These are phyloP conservation scores for Papilio machaon DNA, from an alignment of 1,140 invertebrate genomes.

Conservation along the genomic window DNA sequence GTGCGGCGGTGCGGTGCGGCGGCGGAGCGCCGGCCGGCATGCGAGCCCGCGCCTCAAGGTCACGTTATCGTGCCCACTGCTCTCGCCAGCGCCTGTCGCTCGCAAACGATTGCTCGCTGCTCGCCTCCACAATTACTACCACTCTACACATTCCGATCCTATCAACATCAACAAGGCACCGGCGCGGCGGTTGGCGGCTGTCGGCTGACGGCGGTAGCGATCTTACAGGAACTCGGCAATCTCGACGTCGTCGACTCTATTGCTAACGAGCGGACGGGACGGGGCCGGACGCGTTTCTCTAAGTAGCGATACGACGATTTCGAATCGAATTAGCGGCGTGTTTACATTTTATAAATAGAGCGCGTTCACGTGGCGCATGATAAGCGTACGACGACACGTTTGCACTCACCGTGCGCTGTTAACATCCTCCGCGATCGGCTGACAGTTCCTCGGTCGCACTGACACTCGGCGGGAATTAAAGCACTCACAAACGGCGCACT, in stretches of 20 bases:
- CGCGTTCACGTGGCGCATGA: slow-evolving; percentile 78
- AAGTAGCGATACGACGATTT: slow-evolving; percentile 64
- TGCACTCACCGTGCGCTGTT: slow-evolving; percentile 80
- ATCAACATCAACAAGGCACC: slow-evolving; percentile 58
- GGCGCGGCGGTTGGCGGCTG: not conserved
- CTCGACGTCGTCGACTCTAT: slow-evolving; percentile 69
- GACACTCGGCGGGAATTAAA: slow-evolving; percentile 77
- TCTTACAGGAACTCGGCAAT: slow-evolving; percentile 78
- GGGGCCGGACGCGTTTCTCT: slow-evolving; percentile 59
- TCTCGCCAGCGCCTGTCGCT: slow-evolving; percentile 73
- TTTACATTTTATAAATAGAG: slow-evolving; percentile 81
- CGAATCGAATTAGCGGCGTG: slow-evolving; percentile 76
- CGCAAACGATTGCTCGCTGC: slow-evolving; percentile 45
- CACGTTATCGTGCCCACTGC: slow-evolving; percentile 78
- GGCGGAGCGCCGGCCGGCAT: slow-evolving; percentile 74
- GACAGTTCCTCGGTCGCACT: slow-evolving; percentile 74
- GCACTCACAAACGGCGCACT: slow-evolving; percentile 81
- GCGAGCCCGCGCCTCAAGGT: slow-evolving; percentile 74
- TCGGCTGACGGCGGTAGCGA: slow-evolving; percentile 50
- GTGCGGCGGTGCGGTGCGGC: slow-evolving; percentile 43
- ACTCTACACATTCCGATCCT: slow-evolving; percentile 43
- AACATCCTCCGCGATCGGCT: slow-evolving; percentile 76
- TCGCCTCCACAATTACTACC: slow-evolving; percentile 40
- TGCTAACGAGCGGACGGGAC: slow-evolving; percentile 61
- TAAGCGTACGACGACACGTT: slow-evolving; percentile 65